These are phyloP conservation scores for Acromyrmex echinatior DNA, from an alignment of 1,140 invertebrate genomes.

Conservation along the genomic window DNA sequence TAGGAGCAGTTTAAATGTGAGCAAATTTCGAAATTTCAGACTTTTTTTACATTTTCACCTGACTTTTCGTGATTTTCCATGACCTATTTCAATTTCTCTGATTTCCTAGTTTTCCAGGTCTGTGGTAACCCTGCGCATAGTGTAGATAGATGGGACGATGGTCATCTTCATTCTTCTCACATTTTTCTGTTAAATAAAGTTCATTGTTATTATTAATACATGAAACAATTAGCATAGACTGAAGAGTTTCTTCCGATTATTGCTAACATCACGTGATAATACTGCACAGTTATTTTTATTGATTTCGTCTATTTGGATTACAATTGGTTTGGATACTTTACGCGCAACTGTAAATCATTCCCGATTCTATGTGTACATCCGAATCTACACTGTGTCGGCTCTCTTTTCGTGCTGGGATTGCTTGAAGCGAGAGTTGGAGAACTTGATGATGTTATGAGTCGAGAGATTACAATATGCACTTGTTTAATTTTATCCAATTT, in stretches of 20 bases:
- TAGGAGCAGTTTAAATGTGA: too few relatives aligned
- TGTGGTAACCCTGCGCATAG: too few relatives aligned
- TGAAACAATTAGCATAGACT: not conserved
- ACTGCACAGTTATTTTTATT: conserved; percentile 6
- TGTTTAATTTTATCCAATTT: conserved; percentile 6
- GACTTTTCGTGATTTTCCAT: too few relatives aligned
- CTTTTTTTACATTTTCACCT: too few relatives aligned
- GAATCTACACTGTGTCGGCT: not conserved
- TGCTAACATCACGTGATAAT: conserved; percentile 24
- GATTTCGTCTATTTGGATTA: conserved; percentile 21
- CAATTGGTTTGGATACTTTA: conserved; percentile 19
- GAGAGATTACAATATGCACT: conserved; percentile 46
- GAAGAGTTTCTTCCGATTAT: not conserved
- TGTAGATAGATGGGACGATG: too few relatives aligned
- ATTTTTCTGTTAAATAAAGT: too few relatives aligned
- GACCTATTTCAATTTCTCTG: too few relatives aligned
- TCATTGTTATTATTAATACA: not conserved
- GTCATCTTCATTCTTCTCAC: too few relatives aligned
- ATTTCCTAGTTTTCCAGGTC: too few relatives aligned
- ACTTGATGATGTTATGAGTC: conserved; percentile 19
- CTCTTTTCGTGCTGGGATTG: not conserved
- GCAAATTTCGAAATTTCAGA: too few relatives aligned
- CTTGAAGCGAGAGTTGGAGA: not conserved
- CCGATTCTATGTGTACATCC: not conserved
- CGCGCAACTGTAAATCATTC: not conserved